Base-by-base conservation (phyloP, 2,888 invertebrate species). In the Notodonta ziczac region DNA sequence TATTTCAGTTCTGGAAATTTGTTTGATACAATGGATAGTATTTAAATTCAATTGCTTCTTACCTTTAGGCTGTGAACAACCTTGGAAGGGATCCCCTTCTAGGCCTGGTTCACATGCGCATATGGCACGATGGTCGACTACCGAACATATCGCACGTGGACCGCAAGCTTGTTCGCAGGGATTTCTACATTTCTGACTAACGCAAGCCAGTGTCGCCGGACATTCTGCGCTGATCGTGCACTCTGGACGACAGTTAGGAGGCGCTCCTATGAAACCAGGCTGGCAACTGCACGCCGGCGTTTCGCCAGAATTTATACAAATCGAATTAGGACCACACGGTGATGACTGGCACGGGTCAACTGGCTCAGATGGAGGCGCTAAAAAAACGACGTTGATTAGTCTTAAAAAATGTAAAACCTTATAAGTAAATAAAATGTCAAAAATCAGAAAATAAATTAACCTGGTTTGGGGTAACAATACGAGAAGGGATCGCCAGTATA, bases 401-500 rank as follows among this genome's bases (percentile, higher is more conserved):
- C n/a, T 8, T 14, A 54, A 35, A 50, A 10, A n/a, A 42, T 42
- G 10, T 9, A n/a, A 46, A 10, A 10, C 5, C 7, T 13, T 46
- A 46, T 24, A 24, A 1, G 24, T 46, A 46, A 46, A 46, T 46
- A 46, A 46, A 46, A 4, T n/a, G n/a, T n/a, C 46, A n/a, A 9
- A 46, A 46, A 9, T 2, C 12, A 24, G 35, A 3, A 55, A 57
- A 52, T 44, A 59, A 32, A 59, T 54, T 86, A 91, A 96, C 96
- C 94, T 86, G 95, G 94, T 72, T 91, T 81, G 12, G 89, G 88
- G 74, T 94, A 91, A 77, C 96, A 96, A 75, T 95, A 94, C 5
- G 94, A 93, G 81, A 97, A 96, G 12, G 97, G 96, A 93, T 97
- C 96, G 40, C 97, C 97, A 67, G 95, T 95, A 66, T 94, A 95